Evolutionary conservation across 2,797 vertebrate species (phyloP), one percentile per base, ranked within the genome.

Genomic region (Cirrhinus molitorella): DNA sequence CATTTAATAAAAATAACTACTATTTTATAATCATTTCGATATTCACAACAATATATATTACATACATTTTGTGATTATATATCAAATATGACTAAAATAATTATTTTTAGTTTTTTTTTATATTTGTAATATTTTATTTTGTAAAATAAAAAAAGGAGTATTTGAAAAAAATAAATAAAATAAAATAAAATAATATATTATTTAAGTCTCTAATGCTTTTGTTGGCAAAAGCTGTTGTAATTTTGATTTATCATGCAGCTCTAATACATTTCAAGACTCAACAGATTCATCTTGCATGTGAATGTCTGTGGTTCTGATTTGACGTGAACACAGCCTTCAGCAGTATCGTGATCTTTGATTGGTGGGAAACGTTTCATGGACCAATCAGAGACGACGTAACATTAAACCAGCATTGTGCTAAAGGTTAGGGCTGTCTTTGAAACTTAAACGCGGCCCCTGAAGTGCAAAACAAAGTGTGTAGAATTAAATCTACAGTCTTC

Each of bases 401-500:
- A 10, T 25, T 47, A 72, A 31, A 12, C 1, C 49, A 51, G 70
- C 16, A 2, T 74, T 75, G 72, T 75, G 51, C 51, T 75, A 17
- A 80, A 55, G n/a, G n/a, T 78, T 2, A 63, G 57, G 57, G 57
- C 75, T 3, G 10, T 28, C 6, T 28, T 49, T 68, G 5, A 45
- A 70, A 9, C 34, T 21, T 8, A 43, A 68, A 55, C 17, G 19
- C 19, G 12, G 49, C 63, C 47, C 61, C 10, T 37, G 5, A 14
- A 67, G 77, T 57, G 66, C 49, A 80, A 68, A 67, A 79, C 51
- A 68, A 17, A 25, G 31, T 23, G 71, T 74, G 71, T 67, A 53
- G 31, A 79, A 16, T 31, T 37, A 67, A 51, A 37, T 21, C 43
- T 31, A 49, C 76, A 63, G 16, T 28, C 68, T 71, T 76, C 37